These are phyloP conservation scores for Macrochelys suwanniensis DNA, from an alignment of 2,797 vertebrate genomes.

Conservation along the genomic window DNA sequence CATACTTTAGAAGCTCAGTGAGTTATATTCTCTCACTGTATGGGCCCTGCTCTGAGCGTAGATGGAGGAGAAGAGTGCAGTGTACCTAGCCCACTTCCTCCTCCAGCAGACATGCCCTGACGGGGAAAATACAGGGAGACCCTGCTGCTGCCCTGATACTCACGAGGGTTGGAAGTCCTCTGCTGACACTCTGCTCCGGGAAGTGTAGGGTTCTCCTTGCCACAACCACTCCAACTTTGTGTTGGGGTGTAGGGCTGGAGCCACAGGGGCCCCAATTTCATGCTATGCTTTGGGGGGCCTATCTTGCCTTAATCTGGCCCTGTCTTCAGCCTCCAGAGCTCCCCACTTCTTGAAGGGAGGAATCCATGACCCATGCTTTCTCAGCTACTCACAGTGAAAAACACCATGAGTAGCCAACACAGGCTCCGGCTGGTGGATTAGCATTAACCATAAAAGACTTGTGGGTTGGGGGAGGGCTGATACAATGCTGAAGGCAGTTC, in stretches of 20 bases:
- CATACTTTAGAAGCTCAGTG: not conserved
- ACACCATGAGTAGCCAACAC: constrained; percentile 11
- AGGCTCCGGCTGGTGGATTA: constrained; percentile 60
- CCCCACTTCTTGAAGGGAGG: constrained; percentile 45
- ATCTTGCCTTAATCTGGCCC: not conserved
- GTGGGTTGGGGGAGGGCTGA: constrained; percentile 37
- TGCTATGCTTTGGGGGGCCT: not conserved
- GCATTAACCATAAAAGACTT: constrained; percentile 37
- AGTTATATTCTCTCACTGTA: not conserved
- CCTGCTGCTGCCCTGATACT: not conserved
- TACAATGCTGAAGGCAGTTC: not conserved
- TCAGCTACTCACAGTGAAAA: constrained; percentile 57
- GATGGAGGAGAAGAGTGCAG: constrained; percentile 1
- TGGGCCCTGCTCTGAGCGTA: not conserved
- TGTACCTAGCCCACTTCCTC: not conserved
- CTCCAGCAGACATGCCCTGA: not conserved
- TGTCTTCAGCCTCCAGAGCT: not conserved
- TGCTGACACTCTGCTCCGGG: not conserved
- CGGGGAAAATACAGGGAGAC: not conserved
- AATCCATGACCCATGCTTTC: constrained; percentile 57
- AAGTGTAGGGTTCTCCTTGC: not conserved
- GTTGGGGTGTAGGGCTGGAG: not conserved
- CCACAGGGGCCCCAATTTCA: accelerated
- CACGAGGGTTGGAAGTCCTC: not conserved
- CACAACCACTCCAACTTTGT: not conserved